These are phyloP conservation scores for Molanna angustata DNA, from an alignment of 2,888 invertebrate species.

Conservation along the genomic window DNA sequence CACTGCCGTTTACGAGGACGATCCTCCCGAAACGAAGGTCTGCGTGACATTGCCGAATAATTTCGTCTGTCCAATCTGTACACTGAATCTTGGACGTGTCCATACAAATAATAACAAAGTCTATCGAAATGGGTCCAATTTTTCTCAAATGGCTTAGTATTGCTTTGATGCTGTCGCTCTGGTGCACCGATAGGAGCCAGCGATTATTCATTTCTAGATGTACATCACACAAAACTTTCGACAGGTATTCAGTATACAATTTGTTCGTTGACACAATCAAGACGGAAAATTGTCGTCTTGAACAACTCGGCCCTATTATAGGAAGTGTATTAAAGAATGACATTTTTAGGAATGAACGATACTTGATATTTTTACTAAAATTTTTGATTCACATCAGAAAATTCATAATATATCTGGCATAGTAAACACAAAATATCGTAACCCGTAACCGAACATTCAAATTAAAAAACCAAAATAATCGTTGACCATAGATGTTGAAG, in stretches of 20 bases:
- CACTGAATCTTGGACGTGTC: conserved; percentile 35
- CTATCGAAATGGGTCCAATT: conserved; percentile 22
- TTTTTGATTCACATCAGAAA: too few relatives aligned
- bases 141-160: conserved; percentile 19
- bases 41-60: conserved; percentile 45
- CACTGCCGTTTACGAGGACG: conserved; percentile 47
- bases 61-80: conserved; percentile 45
- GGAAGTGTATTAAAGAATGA: too few relatives aligned
- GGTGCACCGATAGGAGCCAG: conserved; percentile 47
- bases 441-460: too few relatives aligned
- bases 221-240: conserved; percentile 43
- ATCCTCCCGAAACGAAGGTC: conserved; percentile 46
- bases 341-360: too few relatives aligned
- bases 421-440: too few relatives aligned
- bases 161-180: conserved; percentile 9
- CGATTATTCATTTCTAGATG: conserved; percentile 41
- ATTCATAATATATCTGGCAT: too few relatives aligned
- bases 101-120: conserved; percentile 25
- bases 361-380: too few relatives aligned
- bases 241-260: conserved; percentile 45
- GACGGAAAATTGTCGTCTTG: conserved; percentile 43
- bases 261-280: conserved; percentile 45
- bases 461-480: too few relatives aligned
- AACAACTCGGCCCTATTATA: conserved; percentile 45
- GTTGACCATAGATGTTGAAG: too few relatives aligned